A percentile compares a stretch with the other conserved stretches of the same genome.
Conservation (phyloP, 2,888 invertebrate species). For the Drosophila planitibia region DNA sequence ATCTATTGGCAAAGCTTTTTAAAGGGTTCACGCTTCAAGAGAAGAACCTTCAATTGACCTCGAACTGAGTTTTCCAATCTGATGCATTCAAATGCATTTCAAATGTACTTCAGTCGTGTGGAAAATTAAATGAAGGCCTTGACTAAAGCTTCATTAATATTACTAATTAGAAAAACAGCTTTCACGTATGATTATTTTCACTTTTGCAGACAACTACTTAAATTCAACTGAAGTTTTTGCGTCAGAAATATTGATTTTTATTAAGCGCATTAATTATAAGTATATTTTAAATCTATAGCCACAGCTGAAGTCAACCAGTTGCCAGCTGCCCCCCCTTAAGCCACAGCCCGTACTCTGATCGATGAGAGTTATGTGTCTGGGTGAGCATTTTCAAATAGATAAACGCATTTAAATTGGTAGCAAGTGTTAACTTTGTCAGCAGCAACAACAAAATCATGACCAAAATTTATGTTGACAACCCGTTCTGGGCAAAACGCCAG, state of each 20-base stretch:
- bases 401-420: conserved; percentile 70
- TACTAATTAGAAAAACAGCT: background rate
- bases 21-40: background rate
- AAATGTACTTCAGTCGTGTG: background rate
- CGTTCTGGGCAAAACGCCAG: conserved; percentile 63
- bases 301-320: conserved; percentile 5
- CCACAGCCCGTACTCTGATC: background rate
- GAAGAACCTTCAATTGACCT: conserved; percentile 10
- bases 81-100: background rate
- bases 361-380: conserved; percentile 37
- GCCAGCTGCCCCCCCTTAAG: background rate
- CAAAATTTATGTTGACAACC: conserved; percentile 74
- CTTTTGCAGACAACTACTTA: background rate
- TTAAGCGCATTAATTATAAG: conserved; percentile 20
- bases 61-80: background rate
- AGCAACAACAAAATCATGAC: conserved; percentile 43
- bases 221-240: background rate
- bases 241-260: conserved; percentile 4
- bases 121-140: background rate
- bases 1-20: background rate
- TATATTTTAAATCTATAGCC: background rate
- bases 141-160: background rate
- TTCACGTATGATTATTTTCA: background rate
- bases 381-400: conserved; percentile 55
- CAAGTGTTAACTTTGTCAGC: conserved; percentile 65